Conservation (phyloP, 2,888 invertebrate genomes). For the Mantis religiosa region DNA sequence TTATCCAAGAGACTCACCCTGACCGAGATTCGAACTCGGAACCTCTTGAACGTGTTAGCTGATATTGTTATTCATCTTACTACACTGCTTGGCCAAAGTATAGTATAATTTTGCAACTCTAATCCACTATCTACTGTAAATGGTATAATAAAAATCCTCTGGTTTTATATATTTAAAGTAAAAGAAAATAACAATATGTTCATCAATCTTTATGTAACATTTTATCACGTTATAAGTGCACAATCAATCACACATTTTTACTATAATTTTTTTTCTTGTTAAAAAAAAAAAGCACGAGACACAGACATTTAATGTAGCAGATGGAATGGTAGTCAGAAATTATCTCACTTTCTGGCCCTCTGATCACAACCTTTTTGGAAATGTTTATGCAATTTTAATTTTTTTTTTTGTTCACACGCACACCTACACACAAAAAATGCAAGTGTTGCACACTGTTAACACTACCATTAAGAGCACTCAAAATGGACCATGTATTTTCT, state of each 20-base stretch:
- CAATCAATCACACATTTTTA: slow-evolving; percentile 21
- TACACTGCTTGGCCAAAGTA: no score
- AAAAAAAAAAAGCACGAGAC: slow-evolving; percentile 19
- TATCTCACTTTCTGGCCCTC: slow-evolving; percentile 12
- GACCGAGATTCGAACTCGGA: no score
- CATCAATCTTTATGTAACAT: not conserved
- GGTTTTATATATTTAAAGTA: not conserved
- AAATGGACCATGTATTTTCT: slow-evolving; percentile 7
- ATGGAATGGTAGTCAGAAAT: slow-evolving; percentile 22
- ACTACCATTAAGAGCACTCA: slow-evolving; percentile 24
- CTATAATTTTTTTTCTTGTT: not conserved
- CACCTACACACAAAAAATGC: not conserved
- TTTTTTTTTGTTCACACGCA: not conserved
- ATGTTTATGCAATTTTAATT: slow-evolving; percentile 5
- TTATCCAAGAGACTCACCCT: no score
- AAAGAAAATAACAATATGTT: not conserved
- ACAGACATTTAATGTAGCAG: slow-evolving; percentile 19
- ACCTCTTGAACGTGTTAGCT: no score
- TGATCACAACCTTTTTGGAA: slow-evolving; percentile 23
- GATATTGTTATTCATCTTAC: no score
- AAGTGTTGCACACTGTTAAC: slow-evolving; percentile 17
- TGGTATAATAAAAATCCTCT: not conserved
- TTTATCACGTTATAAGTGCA: slow-evolving; percentile 19
- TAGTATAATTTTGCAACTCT: no score
- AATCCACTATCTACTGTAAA: no score